Base-by-base conservation (phyloP, 2,888 invertebrate genomes). In the Nyleta sp. region DNA sequence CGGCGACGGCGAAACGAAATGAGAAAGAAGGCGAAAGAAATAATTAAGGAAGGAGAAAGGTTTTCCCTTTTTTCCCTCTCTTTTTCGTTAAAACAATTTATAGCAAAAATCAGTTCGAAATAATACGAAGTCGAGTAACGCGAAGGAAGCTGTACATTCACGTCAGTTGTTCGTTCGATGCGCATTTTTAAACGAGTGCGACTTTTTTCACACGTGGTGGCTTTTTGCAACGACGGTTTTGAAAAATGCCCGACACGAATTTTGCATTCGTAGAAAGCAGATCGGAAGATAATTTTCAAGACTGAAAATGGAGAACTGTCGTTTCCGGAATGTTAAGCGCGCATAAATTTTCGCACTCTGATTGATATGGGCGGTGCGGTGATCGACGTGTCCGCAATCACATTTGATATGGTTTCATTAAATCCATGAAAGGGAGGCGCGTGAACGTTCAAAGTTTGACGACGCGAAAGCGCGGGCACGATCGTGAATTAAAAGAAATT, bases 381-480 rank as follows among this genome's bases (percentile, higher is more conserved):
- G 68, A 72, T 78, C 55, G 67, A 68, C 60, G 62, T 71, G 46
- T 67, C 70, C 67, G 72, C 64, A 60, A 65, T 77, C 65, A 73
- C 55, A 68, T 57, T 73, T 73, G 68, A 78, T 78, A 73, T 68
- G 78, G 33, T 64, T 67, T 55, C 62, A 70, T 78, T 78, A 64
- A 78, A 73, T 73, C 28, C 57, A 64, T 64, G 64, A 68, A 68
- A 52, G 57, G 33, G 53, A 52, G 35, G 24, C 50, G 46, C 52
- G 60, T 35, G 40, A 65, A 52, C 35, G 46, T 67, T 68, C 59
- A 71, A 60, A 72, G 60, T 73, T 76, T 76, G 74, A 75, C 71
- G 78, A 50, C 57, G 57, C 50, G 55, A 46, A 20, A 62, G 52
- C 64, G 76, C 59, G 79, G 68, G 71, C 60, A 59, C 31, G 38